Base-by-base conservation (phyloP, 2,113 vertebrate species). In the Hippocampus abdominalis region DNA sequence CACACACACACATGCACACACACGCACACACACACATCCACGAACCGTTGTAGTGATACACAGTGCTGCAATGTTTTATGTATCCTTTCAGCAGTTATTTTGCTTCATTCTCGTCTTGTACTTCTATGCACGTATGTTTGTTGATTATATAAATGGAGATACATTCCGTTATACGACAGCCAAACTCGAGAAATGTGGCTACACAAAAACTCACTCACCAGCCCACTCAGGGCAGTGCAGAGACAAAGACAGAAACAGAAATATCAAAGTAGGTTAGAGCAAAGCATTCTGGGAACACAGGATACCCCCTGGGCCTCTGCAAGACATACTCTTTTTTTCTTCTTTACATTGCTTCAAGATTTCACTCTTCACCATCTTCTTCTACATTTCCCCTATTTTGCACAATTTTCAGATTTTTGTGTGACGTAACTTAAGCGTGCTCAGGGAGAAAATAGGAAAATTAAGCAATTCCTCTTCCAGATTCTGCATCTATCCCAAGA, bases 261-360 rank as follows among this genome's bases (percentile, higher is more conserved):
- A 91, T 90, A 91, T 84, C 85, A 90, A 92, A 92, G 88, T 91
- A 92, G 91, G 91, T 87, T 91, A 91, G 81, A 86, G 89, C 85
- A 86, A 87, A 80, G 90, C 86, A 93, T 89, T 89, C 82, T 92
- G 89, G 90, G 89, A 91, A 86, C 67, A 74, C 84, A 87, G 86
- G 90, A 88, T 88, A 90, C 87, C 89, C 90, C 87, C 80, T 90
- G 89, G 90, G 88, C 86, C 76, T 86, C 80, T 86, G 73, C 81
- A 77, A 84, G 83, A 89, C 75, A 78, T 82, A 87, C 79, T 70
- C 74, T 81, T 75, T 71, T 36, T 81, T 77, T 71, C 71, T 75
- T 59, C 60, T 62, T 81, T 75, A 78, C 44, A 5, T 72, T 67
- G 67, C 27, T 83, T 75, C 64, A 21, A 70, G 49, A 69, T 78